Evolutionary conservation across 2,797 vertebrate genomes (phyloP).

Genomic region (Sebastes variabilis): DNA sequence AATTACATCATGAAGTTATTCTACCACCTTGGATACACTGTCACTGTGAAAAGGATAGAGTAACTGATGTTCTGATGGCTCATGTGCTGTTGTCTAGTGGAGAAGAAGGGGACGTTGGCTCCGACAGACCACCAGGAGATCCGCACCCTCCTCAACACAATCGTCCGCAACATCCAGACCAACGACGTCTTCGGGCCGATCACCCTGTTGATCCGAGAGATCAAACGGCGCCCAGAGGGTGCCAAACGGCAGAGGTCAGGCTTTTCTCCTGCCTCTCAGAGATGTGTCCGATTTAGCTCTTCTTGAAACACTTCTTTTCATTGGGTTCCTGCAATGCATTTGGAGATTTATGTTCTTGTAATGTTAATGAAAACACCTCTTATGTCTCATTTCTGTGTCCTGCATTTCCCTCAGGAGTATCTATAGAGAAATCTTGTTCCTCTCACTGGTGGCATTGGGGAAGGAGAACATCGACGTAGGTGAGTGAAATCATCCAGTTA

Average conservation of each 20-base stretch:
- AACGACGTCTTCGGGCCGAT: conserved; percentile 94
- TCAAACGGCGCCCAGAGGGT: conserved; percentile 79
- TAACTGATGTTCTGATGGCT: not conserved
- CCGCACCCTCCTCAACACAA: conserved; percentile 87
- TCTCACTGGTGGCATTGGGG: conserved; percentile 93
- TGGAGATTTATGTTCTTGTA: not conserved
- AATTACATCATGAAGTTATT: not conserved
- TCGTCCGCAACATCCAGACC: conserved; percentile 92
- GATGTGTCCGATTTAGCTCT: not conserved
- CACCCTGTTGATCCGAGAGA: conserved; percentile 85
- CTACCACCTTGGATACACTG: not conserved
- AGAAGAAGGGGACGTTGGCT: conserved; percentile 84
- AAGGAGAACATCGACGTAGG: conserved; percentile 95
- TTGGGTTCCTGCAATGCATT: not conserved
- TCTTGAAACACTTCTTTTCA: accelerated
- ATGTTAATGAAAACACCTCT: not conserved
- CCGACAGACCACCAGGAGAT: conserved; percentile 88
- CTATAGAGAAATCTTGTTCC: conserved; percentile 95
- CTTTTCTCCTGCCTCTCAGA: not conserved
- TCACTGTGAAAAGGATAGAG: not conserved
- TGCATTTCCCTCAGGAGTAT: conserved; percentile 84
- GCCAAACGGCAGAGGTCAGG: conserved; percentile 90
- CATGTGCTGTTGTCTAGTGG: conserved; percentile 70
- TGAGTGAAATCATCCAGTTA: conserved; percentile 72
- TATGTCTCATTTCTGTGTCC: not conserved